Base-by-base conservation (phyloP, 2,888 invertebrate genomes). In the Pediacus dermestoides region DNA sequence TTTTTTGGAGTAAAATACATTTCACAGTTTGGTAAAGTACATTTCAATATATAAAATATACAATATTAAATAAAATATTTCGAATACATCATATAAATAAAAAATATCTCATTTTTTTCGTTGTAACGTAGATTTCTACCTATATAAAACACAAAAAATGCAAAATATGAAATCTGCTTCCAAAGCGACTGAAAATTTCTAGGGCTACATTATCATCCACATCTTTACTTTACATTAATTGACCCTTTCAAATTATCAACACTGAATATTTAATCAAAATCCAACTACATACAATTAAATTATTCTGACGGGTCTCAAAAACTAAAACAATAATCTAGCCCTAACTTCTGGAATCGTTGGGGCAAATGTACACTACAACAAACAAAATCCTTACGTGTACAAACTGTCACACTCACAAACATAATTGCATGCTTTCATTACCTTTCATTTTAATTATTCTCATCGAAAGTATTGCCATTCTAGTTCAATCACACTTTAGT, bases 351-450 rank as follows among this genome's bases (percentile, higher is more conserved):
- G 53, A 55, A 58, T 55, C 47, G 51, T 50, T 56, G 62, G 60
- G 64, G 59, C 66, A 66, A 67, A 67, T 58, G 55, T 54, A 60
- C 61, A 63, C 66, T 66, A 63, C 63, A 60, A 50, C 62, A 62
- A 34, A 35, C 60, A 55, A 39, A 40, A 38, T 30, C 34, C 31
- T 45, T 39, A 39, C 49, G 38, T 49, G 31, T 48, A 28, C 36
- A 37, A 26, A 26, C 26, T 7, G 4, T 14, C 15, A 13, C 39
- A 48, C 13, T 36, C 38, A 34, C 18, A 32, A 39, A 30, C 32
- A 7, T 8, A 14, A 30, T 26, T 23, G 28, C 41, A 41, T 22
- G 22, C 33, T 21, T 42, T 34, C 32, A 46, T 45, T 49, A 47
- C 47, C 45, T 51, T 52, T 35, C 39, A 42, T 49, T 46, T 47